Evolutionary conservation across 2,113 vertebrate species (phyloP).

Genomic region (Tretioscincus oriximinensis): DNA sequence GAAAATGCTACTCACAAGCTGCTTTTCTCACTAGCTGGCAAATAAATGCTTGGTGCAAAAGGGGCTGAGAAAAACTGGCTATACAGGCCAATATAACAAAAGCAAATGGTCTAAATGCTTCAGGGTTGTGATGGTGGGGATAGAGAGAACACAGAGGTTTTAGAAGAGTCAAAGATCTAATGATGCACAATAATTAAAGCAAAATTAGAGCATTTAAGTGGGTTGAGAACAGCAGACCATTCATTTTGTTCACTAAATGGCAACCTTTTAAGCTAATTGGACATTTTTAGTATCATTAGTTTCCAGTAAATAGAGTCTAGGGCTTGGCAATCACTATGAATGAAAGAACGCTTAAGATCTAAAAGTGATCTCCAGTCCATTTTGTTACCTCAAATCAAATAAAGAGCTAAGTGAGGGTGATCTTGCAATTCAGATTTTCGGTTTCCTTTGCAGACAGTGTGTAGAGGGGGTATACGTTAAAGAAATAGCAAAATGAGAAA

Average conservation of each 20-base stretch:
- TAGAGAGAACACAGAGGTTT: neutral
- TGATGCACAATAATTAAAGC: constrained; percentile 24
- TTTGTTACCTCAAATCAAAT: neutral
- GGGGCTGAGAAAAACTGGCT: neutral
- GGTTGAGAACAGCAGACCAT: constrained; percentile 16
- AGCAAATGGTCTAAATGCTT: neutral
- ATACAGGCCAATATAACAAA: neutral
- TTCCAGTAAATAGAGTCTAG: constrained; percentile 32
- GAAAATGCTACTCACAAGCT: neutral
- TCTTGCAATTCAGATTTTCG: neutral
- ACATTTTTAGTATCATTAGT: constrained; percentile 32
- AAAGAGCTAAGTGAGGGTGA: neutral
- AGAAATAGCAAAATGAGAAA: constrained; percentile 11
- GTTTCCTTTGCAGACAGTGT: constrained; percentile 3
- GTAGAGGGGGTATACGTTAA: neutral
- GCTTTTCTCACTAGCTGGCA: neutral
- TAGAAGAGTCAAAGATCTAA: constrained; percentile 28
- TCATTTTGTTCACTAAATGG: constrained; percentile 19
- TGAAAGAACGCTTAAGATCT: neutral
- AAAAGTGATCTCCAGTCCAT: neutral
- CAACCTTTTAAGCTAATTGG: constrained; percentile 34
- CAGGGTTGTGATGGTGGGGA: neutral
- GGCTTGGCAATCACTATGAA: neutral
- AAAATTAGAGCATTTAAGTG: constrained; percentile 26
- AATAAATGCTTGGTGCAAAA: neutral